Conservation (phyloP, 2,113 vertebrate species). For the Rallus limicola region DNA sequence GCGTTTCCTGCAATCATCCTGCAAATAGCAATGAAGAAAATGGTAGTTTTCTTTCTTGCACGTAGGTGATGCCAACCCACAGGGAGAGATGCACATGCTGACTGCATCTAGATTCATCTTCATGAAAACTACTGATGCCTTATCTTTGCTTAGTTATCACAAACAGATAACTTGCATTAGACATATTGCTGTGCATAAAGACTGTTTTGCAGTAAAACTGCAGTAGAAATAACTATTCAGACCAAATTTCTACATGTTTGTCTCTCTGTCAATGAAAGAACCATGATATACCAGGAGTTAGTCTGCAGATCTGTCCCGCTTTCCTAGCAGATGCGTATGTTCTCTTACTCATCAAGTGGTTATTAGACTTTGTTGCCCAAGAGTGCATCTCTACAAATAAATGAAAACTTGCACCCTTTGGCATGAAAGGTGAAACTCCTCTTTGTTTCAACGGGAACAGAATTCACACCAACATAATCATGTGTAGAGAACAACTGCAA, state of each 20-base stretch:
- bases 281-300: background rate
- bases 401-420: background rate
- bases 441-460: background rate
- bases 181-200: background rate
- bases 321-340: background rate
- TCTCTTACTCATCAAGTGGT: background rate
- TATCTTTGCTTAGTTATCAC: background rate
- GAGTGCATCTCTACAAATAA: background rate
- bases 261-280: background rate
- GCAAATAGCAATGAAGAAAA: background rate
- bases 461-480: background rate
- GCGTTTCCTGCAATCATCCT: background rate
- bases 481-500: background rate
- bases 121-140: background rate
- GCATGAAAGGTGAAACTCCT: background rate
- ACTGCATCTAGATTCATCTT: background rate
- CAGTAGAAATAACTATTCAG: background rate
- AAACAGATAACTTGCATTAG: background rate
- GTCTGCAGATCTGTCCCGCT: background rate
- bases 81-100: background rate
- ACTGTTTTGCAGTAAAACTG: background rate
- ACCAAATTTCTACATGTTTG: background rate
- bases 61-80: background rate
- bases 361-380: background rate
- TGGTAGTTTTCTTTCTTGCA: background rate